Evolutionary conservation across 2,888 invertebrate genomes (phyloP).

Genomic region (Meganola albula): DNA sequence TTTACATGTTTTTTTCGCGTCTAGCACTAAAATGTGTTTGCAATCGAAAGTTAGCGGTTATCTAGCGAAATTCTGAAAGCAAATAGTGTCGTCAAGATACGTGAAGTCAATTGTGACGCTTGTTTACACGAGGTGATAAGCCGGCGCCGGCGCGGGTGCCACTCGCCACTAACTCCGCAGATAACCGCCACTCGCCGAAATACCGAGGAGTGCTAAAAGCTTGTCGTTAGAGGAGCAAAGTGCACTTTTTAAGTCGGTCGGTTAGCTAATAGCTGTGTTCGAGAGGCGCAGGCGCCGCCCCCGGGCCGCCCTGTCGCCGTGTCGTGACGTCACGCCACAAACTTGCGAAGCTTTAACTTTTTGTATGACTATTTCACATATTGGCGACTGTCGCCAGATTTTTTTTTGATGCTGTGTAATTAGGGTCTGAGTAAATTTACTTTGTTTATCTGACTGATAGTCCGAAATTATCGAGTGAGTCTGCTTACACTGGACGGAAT

Average conservation of each 20-base stretch:
- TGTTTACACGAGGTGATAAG: conserved; percentile 69
- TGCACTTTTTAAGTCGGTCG: conserved; percentile 52
- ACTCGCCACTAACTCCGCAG: conserved; percentile 42
- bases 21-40: conserved; percentile 31
- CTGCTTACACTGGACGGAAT: conserved; percentile 39
- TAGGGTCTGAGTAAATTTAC: conserved; percentile 59
- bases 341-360: conserved; percentile 56
- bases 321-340: conserved; percentile 68
- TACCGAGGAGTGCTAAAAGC: conserved; percentile 66
- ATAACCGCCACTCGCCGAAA: conserved; percentile 53
- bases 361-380: conserved; percentile 65
- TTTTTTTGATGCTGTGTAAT: conserved; percentile 66
- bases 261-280: conserved; percentile 38
- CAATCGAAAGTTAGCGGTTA: conserved; percentile 41
- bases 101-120: conserved; percentile 63
- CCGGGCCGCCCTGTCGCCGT: conserved; percentile 70
- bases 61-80: conserved; percentile 62
- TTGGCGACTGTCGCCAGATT: conserved; percentile 73
- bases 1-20: conserved; percentile 27
- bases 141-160: conserved; percentile 68
- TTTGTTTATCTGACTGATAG: conserved; percentile 56
- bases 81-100: conserved; percentile 57
- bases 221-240: conserved; percentile 54
- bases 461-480: conserved; percentile 39
- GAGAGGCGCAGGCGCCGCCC: conserved; percentile 62